Percentiles rank a stretch among this genome's conserved stretches.
phyloP scores from a whole-genome alignment of 2,797 vertebrate species.

The Alca torda region DNA sequence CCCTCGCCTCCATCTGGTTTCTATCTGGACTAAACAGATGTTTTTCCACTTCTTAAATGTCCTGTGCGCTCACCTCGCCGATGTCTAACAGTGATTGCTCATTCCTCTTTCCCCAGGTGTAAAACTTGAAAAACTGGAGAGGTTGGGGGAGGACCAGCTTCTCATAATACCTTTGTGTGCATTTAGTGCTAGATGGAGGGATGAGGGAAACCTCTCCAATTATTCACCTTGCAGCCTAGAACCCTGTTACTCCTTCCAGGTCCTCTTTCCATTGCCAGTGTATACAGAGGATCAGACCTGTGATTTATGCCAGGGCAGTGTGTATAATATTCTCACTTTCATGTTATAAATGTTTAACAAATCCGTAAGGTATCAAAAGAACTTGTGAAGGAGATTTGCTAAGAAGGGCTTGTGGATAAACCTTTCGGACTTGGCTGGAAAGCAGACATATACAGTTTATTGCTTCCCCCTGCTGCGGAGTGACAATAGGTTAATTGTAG shows the following conservation, averaged over 20 bases:
- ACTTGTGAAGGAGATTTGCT: slow-evolving; percentile 35
- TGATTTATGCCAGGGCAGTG: slow-evolving; percentile 52
- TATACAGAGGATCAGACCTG: slow-evolving; percentile 34
- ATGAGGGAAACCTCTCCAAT: neutral
- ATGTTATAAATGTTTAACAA: slow-evolving; percentile 69
- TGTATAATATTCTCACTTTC: slow-evolving; percentile 43
- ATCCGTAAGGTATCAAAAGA: slow-evolving; percentile 55
- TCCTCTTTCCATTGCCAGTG: neutral
- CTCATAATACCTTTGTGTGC: neutral
- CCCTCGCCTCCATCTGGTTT: slow-evolving; percentile 75
- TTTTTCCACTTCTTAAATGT: slow-evolving; percentile 76
- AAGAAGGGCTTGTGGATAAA: slow-evolving; percentile 15
- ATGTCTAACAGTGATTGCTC: slow-evolving; percentile 29
- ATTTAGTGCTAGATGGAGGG: neutral
- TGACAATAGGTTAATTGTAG: slow-evolving; percentile 45
- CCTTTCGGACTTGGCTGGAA: slow-evolving; percentile 16
- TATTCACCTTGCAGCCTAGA: slow-evolving; percentile 11
- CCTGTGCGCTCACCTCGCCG: slow-evolving; percentile 3
- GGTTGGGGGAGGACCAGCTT: neutral
- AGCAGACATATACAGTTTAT: slow-evolving; percentile 59
- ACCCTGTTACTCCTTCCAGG: neutral
- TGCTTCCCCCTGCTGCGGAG: slow-evolving; percentile 35
- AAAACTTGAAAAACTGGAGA: slow-evolving; percentile 52
- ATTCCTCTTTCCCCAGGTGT: slow-evolving; percentile 69
- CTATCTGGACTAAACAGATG: slow-evolving; percentile 77